Evolutionary conservation across 2,797 vertebrate species (phyloP).

Genomic region (Anguilla pacifica): DNA sequence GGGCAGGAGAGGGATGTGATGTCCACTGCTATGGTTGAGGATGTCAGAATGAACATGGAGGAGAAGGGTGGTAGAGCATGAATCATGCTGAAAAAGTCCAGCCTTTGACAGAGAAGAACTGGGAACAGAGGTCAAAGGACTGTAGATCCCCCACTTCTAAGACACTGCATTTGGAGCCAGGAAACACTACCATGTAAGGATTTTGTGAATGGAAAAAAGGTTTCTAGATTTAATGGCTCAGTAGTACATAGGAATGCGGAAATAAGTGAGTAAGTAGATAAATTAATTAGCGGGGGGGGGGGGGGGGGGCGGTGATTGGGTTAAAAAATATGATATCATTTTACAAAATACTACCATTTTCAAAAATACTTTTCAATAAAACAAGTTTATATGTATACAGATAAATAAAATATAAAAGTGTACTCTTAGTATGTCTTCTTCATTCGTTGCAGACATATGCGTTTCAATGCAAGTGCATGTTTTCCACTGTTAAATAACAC

Average conservation of each 20-base stretch:
- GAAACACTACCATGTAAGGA: background rate
- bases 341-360: background rate
- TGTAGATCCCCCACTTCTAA: background rate
- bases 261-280: background rate
- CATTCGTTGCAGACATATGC: background rate
- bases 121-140: conserved; percentile 5
- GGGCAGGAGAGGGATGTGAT: background rate
- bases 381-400: background rate
- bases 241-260: background rate
- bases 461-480: background rate
- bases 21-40: background rate
- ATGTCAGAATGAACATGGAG: background rate
- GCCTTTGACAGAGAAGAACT: background rate
- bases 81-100: background rate
- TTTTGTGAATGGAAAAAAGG: background rate
- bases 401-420: background rate
- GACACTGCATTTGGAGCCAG: background rate
- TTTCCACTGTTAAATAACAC: background rate
- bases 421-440: background rate
- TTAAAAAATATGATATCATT: too few species aligned
- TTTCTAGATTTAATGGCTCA: conserved; percentile 17
- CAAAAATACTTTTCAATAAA: background rate
- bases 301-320: too few species aligned
- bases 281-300: background rate
- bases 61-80: background rate